Conservation (phyloP, 2,888 invertebrate species). For the Hirtodrosophila duncani region DNA sequence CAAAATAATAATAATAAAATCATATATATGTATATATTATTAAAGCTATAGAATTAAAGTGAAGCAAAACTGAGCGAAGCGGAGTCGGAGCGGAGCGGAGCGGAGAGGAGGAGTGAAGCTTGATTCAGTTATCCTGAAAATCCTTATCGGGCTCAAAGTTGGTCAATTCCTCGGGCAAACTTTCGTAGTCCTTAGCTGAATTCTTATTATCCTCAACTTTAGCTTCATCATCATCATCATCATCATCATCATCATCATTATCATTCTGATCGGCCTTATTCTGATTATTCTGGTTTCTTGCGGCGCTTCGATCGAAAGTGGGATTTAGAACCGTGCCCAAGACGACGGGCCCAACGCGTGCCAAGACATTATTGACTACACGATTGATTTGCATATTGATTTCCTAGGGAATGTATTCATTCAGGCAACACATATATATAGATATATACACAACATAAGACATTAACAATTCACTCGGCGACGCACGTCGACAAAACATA, state of each 20-base stretch:
- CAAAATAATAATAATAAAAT: no score
- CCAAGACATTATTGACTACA: conserved; percentile 66
- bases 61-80: no score
- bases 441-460: conserved; percentile 25
- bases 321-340: conserved; percentile 73
- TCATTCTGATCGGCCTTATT: conserved; percentile 3
- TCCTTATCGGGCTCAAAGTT: conserved; percentile 65
- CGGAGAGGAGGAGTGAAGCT: no score
- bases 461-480: conserved; percentile 43
- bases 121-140: conserved; percentile 32
- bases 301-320: conserved; percentile 24
- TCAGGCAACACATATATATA: conserved; percentile 43
- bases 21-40: no score
- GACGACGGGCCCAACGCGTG: conserved; percentile 65
- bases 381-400: conserved; percentile 74
- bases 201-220: conserved; percentile 13
- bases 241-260: conserved; percentile 7
- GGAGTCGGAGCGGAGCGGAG: no score
- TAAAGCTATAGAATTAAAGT: no score
- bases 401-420: conserved; percentile 70
- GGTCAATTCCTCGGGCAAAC: conserved; percentile 51
- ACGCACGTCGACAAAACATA: no score
- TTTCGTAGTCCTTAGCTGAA: conserved; percentile 46
- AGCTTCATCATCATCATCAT: neutral
- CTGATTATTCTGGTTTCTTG: no score